Percentiles rank a stretch among this genome's conserved stretches.
Conservation (phyloP, 2,113 vertebrate species). For the Aptenodytes forsteri region DNA sequence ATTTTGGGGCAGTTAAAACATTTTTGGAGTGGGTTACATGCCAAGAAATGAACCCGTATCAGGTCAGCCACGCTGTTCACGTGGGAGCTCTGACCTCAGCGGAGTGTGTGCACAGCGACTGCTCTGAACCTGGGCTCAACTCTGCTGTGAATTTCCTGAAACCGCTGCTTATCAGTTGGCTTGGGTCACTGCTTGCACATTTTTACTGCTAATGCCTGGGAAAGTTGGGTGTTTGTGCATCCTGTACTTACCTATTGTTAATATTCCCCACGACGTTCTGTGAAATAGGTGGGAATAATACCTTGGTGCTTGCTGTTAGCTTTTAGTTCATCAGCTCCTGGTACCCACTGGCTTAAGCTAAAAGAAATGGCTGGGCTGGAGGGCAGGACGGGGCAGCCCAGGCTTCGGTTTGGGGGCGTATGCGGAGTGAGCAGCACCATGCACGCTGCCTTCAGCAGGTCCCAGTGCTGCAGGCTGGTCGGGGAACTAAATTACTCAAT, state of each 20-base stretch:
- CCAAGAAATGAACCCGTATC: not conserved
- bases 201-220: not conserved
- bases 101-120: not conserved
- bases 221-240: constrained; percentile 34
- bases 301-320: not conserved
- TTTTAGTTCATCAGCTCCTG: not conserved
- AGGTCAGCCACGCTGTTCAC: not conserved
- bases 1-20: not conserved
- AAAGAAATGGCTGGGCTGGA: not conserved
- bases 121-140: not conserved
- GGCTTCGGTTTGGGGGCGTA: accelerated
- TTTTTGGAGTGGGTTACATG: not conserved
- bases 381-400: not conserved
- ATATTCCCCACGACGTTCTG: not conserved
- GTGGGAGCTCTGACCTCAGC: not conserved
- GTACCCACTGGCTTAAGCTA: not conserved
- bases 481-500: not conserved
- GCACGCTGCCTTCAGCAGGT: not conserved
- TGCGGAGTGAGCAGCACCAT: accelerated
- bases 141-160: not conserved
- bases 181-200: not conserved
- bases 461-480: accelerated
- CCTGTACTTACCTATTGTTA: constrained; percentile 26
- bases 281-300: not conserved
- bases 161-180: constrained; percentile 32